phyloP scores from a whole-genome alignment of 2,888 invertebrate species.

The Bombyx huttoni region DNA sequence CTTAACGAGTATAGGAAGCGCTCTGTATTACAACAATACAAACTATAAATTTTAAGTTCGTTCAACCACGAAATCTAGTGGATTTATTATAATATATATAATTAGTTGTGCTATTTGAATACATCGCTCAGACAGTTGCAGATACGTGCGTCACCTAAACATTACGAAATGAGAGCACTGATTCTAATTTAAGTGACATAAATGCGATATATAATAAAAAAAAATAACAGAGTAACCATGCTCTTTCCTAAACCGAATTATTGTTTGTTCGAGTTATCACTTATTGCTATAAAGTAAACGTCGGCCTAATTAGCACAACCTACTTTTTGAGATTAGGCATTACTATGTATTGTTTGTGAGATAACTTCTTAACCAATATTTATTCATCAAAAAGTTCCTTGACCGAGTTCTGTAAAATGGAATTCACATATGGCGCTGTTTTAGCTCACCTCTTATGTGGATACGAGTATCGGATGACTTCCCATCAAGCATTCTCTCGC shows the following conservation, averaged over 20 bases:
- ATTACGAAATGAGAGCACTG: not conserved
- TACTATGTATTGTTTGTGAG: conserved; percentile 13
- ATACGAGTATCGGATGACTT: conserved; percentile 42
- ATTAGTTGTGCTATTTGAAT: conserved; percentile 6
- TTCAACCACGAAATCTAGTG: not conserved
- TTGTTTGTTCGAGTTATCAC: conserved; percentile 12
- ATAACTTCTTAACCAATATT: conserved; percentile 16
- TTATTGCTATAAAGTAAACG: conserved; percentile 8
- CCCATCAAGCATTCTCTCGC: conserved; percentile 42
- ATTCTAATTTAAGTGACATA: not conserved
- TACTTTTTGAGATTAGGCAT: conserved; percentile 18
- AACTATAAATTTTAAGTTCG: not conserved
- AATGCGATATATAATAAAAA: not conserved
- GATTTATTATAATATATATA: conserved; percentile 6
- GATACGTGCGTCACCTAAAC: not conserved
- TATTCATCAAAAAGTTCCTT: conserved; percentile 32
- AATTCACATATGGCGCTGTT: conserved; percentile 35
- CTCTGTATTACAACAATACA: not conserved
- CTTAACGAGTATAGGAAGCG: conserved; percentile 19
- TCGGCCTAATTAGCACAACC: conserved; percentile 26
- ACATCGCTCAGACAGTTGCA: conserved; percentile 3
- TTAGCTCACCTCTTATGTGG: conserved; percentile 28
- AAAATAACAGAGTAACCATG: not conserved
- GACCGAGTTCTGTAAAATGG: conserved; percentile 39
- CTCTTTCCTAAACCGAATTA: conserved; percentile 2